Conservation (phyloP, 2,797 vertebrate species). For the Karalla daura region DNA sequence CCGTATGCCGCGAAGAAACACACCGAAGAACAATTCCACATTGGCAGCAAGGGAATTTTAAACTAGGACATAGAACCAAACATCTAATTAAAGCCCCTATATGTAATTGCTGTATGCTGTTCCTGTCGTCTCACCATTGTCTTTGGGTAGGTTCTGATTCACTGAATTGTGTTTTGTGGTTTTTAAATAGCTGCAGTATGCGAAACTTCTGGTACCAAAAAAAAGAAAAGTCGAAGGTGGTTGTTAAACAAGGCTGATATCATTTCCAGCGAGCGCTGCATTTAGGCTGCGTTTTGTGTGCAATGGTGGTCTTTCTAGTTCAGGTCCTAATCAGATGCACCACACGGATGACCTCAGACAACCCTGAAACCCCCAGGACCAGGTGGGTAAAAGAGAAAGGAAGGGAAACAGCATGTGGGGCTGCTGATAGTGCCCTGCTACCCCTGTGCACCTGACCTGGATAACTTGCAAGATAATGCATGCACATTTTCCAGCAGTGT, state of each 20-base stretch:
- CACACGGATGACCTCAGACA: constrained; percentile 10
- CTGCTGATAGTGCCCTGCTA: neutral
- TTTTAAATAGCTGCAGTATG: constrained; percentile 24
- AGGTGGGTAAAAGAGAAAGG: neutral
- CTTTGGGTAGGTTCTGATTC: constrained; percentile 14
- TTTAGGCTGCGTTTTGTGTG: neutral
- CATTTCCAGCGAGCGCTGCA: neutral
- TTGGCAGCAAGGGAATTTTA: constrained; percentile 38
- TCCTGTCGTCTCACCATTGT: constrained; percentile 29
- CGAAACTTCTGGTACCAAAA: too few relatives aligned
- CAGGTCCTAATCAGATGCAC: constrained; percentile 7
- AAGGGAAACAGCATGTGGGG: neutral
- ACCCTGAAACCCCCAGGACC: constrained; percentile 5
- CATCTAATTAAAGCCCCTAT: constrained; percentile 48
- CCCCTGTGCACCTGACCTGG: constrained; percentile 15
- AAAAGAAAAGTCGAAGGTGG: too few relatives aligned
- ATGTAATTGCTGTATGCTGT: constrained; percentile 31
- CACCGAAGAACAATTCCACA: constrained; percentile 20
- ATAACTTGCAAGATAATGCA: constrained; percentile 39
- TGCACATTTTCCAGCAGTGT: constrained; percentile 9
- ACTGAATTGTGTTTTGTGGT: constrained; percentile 3
- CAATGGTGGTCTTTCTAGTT: constrained; percentile 9
- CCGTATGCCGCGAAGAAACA: constrained; percentile 11
- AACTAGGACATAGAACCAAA: constrained; percentile 49
- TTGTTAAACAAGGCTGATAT: too few relatives aligned